Base-by-base conservation (phyloP, 2,113 vertebrate genomes). In the Callorhinus ursinus region DNA sequence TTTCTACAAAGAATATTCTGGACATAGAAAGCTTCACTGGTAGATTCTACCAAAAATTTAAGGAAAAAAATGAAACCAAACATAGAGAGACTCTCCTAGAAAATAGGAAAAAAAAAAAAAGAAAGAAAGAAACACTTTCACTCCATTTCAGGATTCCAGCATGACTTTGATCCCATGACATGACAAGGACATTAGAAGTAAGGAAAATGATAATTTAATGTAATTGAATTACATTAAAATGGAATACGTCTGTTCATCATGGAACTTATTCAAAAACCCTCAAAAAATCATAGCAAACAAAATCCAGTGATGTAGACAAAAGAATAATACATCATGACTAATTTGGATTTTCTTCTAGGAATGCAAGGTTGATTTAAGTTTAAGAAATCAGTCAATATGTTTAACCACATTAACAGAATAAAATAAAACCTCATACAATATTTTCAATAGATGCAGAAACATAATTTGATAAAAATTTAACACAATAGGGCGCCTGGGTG, bases 211-310 rank as follows among this genome's bases (percentile, higher is more conserved):
- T 82, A 57, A 94, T 59, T 84, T 93, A 96, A 93, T 93, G 31
- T 92, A 90, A 79, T 39, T 88, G 36, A 42, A 46, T 94, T 94
- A 95, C 13, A 92, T 79, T 97, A 80, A 95, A 91, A 88, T 81
- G 5, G n/a, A 90, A 94, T 90, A 69, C 11, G 77, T 91, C 8
- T 97, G 51, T 74, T 83, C 51, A 87, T 71, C 33, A 59, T 87
- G 39, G 81, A 57, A 81, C 8, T 91, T 49, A 87, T 82, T 81
- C 9, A 96, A 90, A 97, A 92, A 77, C 80, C 21, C 11, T 96
- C 33, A 83, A 61, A 28, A 93, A 97, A 91, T 84, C 14, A 59
- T 82, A 91, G 21, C 31, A 95, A 92, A 79, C 49, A 36, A 87
- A 88, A 81, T 55, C 21, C 39, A 86, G 31, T 95, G 88, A 61